phyloP scores from a whole-genome alignment of 2,888 invertebrate species.

The Hirtodrosophila cameraria region DNA sequence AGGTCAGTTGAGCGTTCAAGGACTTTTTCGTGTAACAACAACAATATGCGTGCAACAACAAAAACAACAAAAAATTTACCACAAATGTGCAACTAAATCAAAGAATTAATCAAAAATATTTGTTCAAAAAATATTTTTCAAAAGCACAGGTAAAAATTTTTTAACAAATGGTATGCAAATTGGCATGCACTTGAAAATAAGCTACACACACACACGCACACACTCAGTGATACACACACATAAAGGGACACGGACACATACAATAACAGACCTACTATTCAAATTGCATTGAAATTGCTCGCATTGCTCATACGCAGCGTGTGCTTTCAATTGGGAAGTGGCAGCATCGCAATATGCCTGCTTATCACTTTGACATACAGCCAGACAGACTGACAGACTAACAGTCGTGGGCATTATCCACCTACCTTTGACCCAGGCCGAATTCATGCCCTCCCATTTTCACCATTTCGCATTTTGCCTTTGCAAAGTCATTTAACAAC shows the following conservation, averaged over 20 bases:
- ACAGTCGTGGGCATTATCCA: slow-evolving; percentile 32
- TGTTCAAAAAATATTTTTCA: slow-evolving; percentile 16
- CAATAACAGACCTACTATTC: slow-evolving; percentile 13
- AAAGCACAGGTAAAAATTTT: slow-evolving; percentile 59
- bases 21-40: slow-evolving; percentile 61
- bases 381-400: slow-evolving; percentile 22
- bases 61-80: slow-evolving; percentile 29
- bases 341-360: slow-evolving; percentile 45
- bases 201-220: slow-evolving; percentile 17
- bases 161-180: slow-evolving; percentile 50
- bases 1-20: slow-evolving; percentile 80
- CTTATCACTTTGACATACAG: slow-evolving; percentile 31
- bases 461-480: slow-evolving; percentile 33
- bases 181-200: slow-evolving; percentile 74
- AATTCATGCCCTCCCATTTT: slow-evolving; percentile 17
- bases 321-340: slow-evolving; percentile 66
- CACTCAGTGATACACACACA: slow-evolving; percentile 9
- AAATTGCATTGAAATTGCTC: slow-evolving; percentile 53
- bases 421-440: slow-evolving; percentile 45
- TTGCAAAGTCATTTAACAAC: slow-evolving; percentile 54
- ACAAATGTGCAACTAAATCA: slow-evolving; percentile 46
- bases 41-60: slow-evolving; percentile 40
- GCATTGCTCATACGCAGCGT: slow-evolving; percentile 74
- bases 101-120: slow-evolving; percentile 23
- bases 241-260: slow-evolving; percentile 10